Evolutionary conservation across 2,888 invertebrate genomes (phyloP), one percentile per base, ranked within the genome.

Genomic region (Chymomyza amoena): DNA sequence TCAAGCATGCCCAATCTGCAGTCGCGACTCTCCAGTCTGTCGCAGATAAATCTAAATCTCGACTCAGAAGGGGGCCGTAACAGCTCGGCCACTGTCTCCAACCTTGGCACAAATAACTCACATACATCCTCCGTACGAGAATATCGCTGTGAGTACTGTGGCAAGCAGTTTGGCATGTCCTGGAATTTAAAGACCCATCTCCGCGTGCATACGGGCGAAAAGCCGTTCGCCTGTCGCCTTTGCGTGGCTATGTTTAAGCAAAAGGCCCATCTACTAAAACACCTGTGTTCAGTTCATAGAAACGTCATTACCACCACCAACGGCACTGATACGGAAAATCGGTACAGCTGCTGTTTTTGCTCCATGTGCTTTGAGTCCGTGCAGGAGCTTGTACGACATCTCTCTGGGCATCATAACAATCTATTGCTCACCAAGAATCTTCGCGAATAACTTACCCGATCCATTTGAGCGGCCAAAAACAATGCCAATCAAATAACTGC

Each of bases 191-290:
- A 97, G 91, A 97, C 97, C 73, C 97, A 97, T 92, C 93, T 97
- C 69, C 93, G 97, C 89, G 97, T 97, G 25, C 97, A 97, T 89
- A 97, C 97, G 0, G 97, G 97, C 70, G 97, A 97, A 85, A 97
- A 97, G 90, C 97, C 97, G 0, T 97, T 97, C 90, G 97, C 97
- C 80, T 97, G 97, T 93, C 94, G 97, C 83, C 93, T 97, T 61
- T 97, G 97, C 90, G 96, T 97, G 70, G 97, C 97, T 68, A 97
- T 97, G 97, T 97, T 97, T 92, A 97, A 97, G 92, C 97, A 97
- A 89, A 97, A 97, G 91, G 97, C 97, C 6, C 97, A 97, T 90
- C 93, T 97, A 81, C 92, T 97, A 72, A 97, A 97, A 92, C 97
- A 97, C 90, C 93, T 97, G 89, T 97, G 97, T 92, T 97, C 97